These are phyloP conservation scores for Geococcyx californianus DNA, from an alignment of 2,113 vertebrate genomes.

Conservation along the genomic window DNA sequence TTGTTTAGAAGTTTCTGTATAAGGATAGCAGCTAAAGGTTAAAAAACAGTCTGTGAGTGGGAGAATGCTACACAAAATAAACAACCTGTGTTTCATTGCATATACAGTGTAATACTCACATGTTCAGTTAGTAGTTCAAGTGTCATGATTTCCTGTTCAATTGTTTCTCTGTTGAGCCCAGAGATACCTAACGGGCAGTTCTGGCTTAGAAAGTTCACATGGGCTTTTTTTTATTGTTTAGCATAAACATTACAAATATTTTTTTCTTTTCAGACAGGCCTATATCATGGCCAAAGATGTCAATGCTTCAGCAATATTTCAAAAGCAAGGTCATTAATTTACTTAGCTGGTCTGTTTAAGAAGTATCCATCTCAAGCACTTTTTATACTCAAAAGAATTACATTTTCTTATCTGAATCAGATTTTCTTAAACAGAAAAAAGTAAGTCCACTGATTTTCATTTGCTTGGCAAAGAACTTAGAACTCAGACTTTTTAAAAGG, in stretches of 20 bases:
- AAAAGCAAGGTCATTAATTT: background rate
- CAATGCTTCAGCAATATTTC: background rate
- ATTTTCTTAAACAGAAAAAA: constrained; percentile 26
- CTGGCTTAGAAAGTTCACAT: background rate
- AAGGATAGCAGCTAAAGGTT: constrained; percentile 22
- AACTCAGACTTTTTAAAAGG: background rate
- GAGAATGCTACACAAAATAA: constrained; percentile 38
- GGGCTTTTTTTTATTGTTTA: background rate
- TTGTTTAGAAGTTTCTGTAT: background rate
- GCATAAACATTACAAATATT: background rate
- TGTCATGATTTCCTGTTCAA: background rate
- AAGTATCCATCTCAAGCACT: background rate
- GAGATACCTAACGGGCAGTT: background rate
- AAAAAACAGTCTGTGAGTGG: constrained; percentile 18
- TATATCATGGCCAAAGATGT: background rate
- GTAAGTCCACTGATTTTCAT: background rate
- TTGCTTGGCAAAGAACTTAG: background rate
- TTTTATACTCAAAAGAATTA: background rate
- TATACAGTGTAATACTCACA: constrained; percentile 6
- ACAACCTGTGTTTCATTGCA: background rate
- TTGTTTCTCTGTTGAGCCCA: background rate
- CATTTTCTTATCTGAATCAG: background rate
- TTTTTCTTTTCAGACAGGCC: background rate
- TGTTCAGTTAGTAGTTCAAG: background rate
- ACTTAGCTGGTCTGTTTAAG: background rate